Conservation (phyloP, 2,888 invertebrate genomes). For the Pherbina coryleti region DNA sequence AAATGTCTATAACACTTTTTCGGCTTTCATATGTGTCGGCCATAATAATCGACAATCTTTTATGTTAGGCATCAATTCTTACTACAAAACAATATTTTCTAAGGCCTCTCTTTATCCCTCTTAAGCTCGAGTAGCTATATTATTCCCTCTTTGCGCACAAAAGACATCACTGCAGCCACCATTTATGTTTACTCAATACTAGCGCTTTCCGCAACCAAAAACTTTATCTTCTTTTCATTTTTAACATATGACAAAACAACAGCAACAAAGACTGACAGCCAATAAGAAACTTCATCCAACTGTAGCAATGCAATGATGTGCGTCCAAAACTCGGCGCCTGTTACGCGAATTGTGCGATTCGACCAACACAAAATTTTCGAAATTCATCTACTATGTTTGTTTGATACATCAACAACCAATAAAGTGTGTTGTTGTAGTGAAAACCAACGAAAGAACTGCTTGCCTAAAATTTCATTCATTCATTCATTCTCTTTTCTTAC, state of each 20-base stretch:
- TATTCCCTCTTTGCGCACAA: constrained; percentile 21
- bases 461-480: not conserved
- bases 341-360: constrained; percentile 67
- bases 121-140: not conserved
- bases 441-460: not conserved
- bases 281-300: constrained; percentile 68
- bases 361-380: constrained; percentile 70
- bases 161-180: constrained; percentile 26
- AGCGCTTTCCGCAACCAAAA: constrained; percentile 45
- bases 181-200: not conserved
- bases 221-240: constrained; percentile 32
- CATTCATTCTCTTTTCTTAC: not conserved
- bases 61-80: too few relatives aligned
- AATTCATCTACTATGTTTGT: constrained; percentile 56
- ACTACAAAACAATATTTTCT: too few relatives aligned
- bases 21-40: too few relatives aligned
- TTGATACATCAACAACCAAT: constrained; percentile 58
- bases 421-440: constrained; percentile 48
- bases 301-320: constrained; percentile 61
- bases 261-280: constrained; percentile 55
- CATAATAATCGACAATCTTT: too few relatives aligned
- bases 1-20: too few relatives aligned
- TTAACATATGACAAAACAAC: constrained; percentile 11
- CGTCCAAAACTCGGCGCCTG: constrained; percentile 57
- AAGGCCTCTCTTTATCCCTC: too few relatives aligned